Evolutionary conservation across 2,797 vertebrate species (phyloP).

Genomic region (Cheracebus regulus): DNA sequence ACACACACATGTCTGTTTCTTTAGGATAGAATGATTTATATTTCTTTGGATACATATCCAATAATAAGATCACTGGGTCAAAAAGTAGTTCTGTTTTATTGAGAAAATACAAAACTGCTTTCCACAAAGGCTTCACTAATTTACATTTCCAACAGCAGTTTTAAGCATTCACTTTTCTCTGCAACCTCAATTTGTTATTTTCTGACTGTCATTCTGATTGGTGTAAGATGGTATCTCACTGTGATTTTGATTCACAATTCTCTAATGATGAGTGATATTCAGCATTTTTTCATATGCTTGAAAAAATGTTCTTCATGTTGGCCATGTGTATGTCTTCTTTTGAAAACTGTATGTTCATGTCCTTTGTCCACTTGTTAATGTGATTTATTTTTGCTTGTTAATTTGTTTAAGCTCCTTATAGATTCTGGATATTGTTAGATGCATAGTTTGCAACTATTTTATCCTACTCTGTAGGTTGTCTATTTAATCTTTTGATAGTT

Average conservation of each 20-base stretch:
- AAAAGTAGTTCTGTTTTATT: neutral
- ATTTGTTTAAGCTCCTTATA: neutral
- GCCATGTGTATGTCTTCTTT: neutral
- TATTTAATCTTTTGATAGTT: neutral
- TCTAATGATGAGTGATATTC: neutral
- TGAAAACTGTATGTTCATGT: neutral
- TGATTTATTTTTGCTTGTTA: neutral
- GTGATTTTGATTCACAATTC: neutral
- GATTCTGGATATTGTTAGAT: neutral
- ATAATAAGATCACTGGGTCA: neutral
- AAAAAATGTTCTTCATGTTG: neutral
- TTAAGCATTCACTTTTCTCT: neutral
- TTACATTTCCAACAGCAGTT: neutral
- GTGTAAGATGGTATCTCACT: neutral
- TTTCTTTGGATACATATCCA: neutral
- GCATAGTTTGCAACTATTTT: neutral
- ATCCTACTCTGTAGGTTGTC: neutral
- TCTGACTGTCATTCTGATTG: neutral
- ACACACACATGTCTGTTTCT: neutral
- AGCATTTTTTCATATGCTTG: neutral
- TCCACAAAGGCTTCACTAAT: neutral
- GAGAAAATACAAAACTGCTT: neutral
- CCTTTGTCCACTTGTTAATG: neutral
- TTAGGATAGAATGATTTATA: neutral
- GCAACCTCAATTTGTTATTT: neutral